Conservation (phyloP, 2,797 vertebrate species). For the Leontocebus nigricollis region DNA sequence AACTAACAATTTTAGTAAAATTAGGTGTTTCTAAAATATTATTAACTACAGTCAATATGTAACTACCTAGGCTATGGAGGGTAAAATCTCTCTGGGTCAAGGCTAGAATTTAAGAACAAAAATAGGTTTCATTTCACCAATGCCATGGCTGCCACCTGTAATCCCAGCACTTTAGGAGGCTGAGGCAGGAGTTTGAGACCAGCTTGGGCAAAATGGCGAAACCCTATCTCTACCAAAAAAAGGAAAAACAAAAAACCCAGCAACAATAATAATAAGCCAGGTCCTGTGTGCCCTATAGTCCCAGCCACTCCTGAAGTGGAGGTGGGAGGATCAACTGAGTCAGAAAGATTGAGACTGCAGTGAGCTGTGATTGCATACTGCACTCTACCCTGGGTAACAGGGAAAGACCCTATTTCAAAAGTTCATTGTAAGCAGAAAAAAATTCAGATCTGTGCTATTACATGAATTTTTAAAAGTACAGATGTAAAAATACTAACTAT, state of each 20-base stretch:
- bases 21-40: slow-evolving; percentile 14
- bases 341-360: neutral
- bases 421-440: neutral
- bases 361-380: neutral
- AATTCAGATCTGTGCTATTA: neutral
- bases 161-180: neutral
- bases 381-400: neutral
- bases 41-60: neutral
- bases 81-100: neutral
- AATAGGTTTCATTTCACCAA: neutral
- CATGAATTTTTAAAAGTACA: neutral
- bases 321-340: neutral
- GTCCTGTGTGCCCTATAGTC: neutral
- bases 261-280: neutral
- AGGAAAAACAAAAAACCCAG: neutral
- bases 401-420: neutral
- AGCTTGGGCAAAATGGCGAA: neutral
- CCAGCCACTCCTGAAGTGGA: neutral
- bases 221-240: neutral
- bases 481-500: neutral
- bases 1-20: neutral
- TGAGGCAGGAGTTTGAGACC: neutral
- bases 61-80: neutral
- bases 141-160: neutral
- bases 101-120: slow-evolving; percentile 37